Conservation (phyloP, 2,113 vertebrate genomes). For the Alexandromys fortis region DNA sequence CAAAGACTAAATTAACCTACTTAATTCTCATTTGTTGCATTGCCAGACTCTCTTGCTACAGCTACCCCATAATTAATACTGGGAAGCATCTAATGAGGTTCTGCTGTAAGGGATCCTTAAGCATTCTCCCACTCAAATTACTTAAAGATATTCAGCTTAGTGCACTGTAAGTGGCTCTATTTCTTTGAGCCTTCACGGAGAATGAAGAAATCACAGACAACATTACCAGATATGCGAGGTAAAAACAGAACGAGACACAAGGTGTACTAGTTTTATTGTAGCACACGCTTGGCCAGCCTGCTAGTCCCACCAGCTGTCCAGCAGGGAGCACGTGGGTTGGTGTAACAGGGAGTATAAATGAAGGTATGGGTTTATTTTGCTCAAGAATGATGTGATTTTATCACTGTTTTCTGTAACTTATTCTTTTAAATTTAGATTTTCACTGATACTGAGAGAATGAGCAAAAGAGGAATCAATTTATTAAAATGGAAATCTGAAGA, state of each 20-base stretch:
- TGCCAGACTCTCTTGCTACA: not conserved
- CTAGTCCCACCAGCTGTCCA: accelerated
- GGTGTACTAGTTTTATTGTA: accelerated
- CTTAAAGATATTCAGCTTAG: not conserved
- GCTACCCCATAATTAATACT: not conserved
- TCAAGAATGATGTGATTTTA: not conserved
- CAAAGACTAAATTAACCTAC: not conserved
- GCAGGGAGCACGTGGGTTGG: accelerated
- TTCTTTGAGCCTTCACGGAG: not conserved
- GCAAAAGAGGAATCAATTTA: not conserved
- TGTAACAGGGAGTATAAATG: not conserved
- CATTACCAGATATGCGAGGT: too few relatives aligned
- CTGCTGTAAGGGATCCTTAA: not conserved
- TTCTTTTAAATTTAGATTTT: not conserved
- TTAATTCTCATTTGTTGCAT: not conserved
- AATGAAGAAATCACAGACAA: not conserved
- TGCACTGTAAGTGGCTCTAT: not conserved
- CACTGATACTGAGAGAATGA: not conserved
- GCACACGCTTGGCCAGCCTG: not conserved
- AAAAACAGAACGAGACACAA: not conserved
- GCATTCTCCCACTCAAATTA: not conserved
- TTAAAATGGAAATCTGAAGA: not conserved
- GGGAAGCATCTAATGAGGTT: not conserved
- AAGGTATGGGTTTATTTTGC: not conserved
- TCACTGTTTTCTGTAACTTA: not conserved